Evolutionary conservation across 2,888 invertebrate species (phyloP).

Genomic region (Fragum whitleyi): DNA sequence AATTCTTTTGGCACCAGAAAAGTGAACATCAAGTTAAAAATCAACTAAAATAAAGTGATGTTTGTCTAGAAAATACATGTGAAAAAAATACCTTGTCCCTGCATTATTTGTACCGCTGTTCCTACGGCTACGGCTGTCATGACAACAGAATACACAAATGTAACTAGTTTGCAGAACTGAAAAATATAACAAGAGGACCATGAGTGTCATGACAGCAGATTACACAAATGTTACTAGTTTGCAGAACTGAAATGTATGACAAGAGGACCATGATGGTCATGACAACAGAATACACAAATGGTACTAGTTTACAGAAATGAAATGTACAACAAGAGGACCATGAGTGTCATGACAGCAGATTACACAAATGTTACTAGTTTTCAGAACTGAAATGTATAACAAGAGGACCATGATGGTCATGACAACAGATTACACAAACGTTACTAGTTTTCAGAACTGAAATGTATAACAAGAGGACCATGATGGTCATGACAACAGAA

Average conservation of each 20-base stretch:
- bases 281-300: slow-evolving; percentile 78
- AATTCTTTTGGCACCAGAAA: no score
- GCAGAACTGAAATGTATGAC: slow-evolving; percentile 67
- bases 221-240: slow-evolving; percentile 80
- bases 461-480: slow-evolving; percentile 56
- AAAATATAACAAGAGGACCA: slow-evolving; percentile 43
- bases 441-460: slow-evolving; percentile 78
- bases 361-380: slow-evolving; percentile 80
- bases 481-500: slow-evolving; percentile 80
- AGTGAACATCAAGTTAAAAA: no score
- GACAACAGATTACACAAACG: slow-evolving; percentile 78
- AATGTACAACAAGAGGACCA: slow-evolving; percentile 44
- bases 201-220: slow-evolving; percentile 80
- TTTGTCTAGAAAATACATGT: no score
- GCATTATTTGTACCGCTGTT: slow-evolving; percentile 75
- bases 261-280: slow-evolving; percentile 78
- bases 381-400: slow-evolving; percentile 67
- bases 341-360: slow-evolving; percentile 80
- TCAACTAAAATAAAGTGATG: no score
- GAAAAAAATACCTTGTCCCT: background rate
- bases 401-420: slow-evolving; percentile 78
- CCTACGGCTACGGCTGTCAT: slow-evolving; percentile 82
- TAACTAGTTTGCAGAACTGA: slow-evolving; percentile 78
- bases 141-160: slow-evolving; percentile 78
- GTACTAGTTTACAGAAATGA: slow-evolving; percentile 78